phyloP scores from a whole-genome alignment of 2,113 vertebrate species.

The Calidris pugnax region DNA sequence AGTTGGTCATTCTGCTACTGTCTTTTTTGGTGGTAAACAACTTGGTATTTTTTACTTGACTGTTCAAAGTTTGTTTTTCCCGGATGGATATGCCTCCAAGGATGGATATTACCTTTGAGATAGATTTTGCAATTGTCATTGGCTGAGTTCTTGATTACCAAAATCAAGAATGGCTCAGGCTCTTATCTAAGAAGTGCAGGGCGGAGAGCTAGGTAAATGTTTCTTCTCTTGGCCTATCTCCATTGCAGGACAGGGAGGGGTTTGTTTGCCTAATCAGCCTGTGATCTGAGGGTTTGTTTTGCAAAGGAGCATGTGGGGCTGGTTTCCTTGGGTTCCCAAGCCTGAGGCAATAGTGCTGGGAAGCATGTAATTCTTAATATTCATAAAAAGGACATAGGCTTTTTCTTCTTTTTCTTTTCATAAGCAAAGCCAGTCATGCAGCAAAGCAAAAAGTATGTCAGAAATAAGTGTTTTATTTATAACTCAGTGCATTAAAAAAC shows the following conservation, averaged over 20 bases:
- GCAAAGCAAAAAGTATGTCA: not conserved
- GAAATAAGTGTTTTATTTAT: conserved; percentile 34
- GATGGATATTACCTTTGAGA: not conserved
- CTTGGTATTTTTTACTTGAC: not conserved
- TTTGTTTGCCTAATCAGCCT: conserved; percentile 32
- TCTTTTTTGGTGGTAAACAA: not conserved
- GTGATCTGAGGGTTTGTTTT: conserved; percentile 53
- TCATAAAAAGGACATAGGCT: not conserved
- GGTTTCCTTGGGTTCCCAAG: not conserved
- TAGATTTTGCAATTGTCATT: not conserved
- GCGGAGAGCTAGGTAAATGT: not conserved
- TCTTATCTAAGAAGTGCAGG: conserved; percentile 32
- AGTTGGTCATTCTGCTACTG: not conserved
- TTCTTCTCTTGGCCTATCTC: conserved; percentile 37
- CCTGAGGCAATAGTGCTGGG: conserved; percentile 45
- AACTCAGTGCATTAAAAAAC: not conserved
- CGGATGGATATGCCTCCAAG: not conserved
- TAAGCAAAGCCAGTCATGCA: not conserved
- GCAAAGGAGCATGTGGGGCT: conserved; percentile 7
- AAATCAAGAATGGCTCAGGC: conserved; percentile 16
- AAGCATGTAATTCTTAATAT: conserved; percentile 10
- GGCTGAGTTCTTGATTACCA: not conserved
- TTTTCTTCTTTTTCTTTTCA: not conserved
- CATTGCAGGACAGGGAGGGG: not conserved
- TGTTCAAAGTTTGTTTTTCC: not conserved